Evolutionary conservation across 2,888 invertebrate species (phyloP), one percentile per base, ranked within the genome.

Genomic region (Brenthis hecate): DNA sequence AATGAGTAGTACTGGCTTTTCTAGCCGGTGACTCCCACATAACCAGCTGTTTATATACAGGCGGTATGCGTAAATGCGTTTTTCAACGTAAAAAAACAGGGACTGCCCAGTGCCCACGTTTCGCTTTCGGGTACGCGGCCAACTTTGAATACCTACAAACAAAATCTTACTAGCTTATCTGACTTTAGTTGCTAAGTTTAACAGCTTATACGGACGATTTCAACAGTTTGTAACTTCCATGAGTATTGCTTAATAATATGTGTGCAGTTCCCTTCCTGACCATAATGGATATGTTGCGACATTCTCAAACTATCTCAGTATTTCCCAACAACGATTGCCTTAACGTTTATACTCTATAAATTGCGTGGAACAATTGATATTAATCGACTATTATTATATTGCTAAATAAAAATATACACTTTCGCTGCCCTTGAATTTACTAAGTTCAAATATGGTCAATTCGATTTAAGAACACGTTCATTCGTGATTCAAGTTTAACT

Each of bases 371-470:
- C 66, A 71, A 69, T 56, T 64, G 68, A 66, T 72, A 68, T 57
- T 70, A 72, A 73, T 68, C 53, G 70, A 69, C 53, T 60, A 64
- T 68, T 68, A 70, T 65, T 63, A 14, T 61, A 63, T 73, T 70
- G 61, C 56, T 16, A 16, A 68, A 72, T 57, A 57, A 54, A 63
- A 61, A 53, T 60, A 51, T 43, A 69, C 56, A 71, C 73, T 73
- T 74, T 74, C 70, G 54, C 68, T 66, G 68, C 66, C 74, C 73
- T 74, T 74, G 71, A 61, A 62, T 13, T 43, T 48, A 0, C 3
- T 65, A 43, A n/a, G 6, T 55, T 16, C 53, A 19, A 53, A 53
- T 62, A 36, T 62, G 62, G 60, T 50, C 13, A 28, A 11, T 32
- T 50, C n/a, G n/a, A 23, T 53, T 19, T 36, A 62, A 62, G 16